Percentiles rank a stretch among this genome's conserved stretches.
These are phyloP conservation scores for Gasterosteus nipponicus DNA, from an alignment of 2,113 vertebrate species.

Conservation along the genomic window DNA sequence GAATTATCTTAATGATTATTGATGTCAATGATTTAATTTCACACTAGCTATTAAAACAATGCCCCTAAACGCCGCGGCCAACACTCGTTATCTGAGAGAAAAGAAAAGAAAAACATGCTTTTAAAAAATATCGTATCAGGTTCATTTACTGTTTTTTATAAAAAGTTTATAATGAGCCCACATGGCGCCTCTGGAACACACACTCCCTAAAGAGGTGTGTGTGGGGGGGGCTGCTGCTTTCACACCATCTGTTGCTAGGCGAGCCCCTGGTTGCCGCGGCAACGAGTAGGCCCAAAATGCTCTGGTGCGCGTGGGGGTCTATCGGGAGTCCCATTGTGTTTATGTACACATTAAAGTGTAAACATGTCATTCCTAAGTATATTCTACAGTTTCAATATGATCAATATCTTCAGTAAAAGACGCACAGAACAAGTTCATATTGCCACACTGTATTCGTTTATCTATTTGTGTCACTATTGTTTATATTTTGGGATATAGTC, in stretches of 20 bases:
- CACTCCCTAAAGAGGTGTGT: not conserved
- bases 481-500: not conserved
- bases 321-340: too few species aligned
- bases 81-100: too few species aligned
- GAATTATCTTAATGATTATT: too few species aligned
- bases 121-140: too few species aligned
- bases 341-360: not conserved
- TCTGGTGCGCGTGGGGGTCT: not conserved
- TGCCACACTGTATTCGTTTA: not conserved
- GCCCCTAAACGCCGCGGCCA: too few species aligned
- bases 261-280: not conserved
- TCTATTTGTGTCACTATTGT: not conserved
- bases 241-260: not conserved
- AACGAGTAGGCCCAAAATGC: not conserved
- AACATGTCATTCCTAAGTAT: not conserved
- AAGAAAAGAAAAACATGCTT: too few species aligned
- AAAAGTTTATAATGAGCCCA: not conserved
- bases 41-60: too few species aligned
- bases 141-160: too few species aligned
- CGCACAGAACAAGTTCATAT: not conserved
- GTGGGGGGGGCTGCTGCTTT: too few species aligned
- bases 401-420: too few species aligned
- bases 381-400: too few species aligned
- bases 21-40: too few species aligned
- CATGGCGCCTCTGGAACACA: not conserved